These are phyloP conservation scores for Pachypanchax playfairii DNA, from an alignment of 2,113 vertebrate genomes.

Conservation along the genomic window DNA sequence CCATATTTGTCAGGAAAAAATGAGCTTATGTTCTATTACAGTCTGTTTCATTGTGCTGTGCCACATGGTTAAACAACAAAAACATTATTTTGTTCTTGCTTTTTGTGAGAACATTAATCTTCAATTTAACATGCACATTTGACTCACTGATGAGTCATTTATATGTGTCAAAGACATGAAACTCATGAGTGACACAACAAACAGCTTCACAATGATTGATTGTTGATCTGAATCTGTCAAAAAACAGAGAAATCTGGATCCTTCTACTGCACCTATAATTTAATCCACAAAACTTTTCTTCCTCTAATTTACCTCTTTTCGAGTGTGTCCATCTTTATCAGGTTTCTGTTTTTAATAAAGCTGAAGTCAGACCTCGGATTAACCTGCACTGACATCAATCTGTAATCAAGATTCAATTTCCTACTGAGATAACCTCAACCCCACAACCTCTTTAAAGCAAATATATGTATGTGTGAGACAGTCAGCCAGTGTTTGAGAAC, in stretches of 20 bases:
- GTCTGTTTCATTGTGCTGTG: too few species aligned
- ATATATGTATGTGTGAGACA: conserved; percentile 2
- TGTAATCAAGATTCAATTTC: conserved; percentile 67
- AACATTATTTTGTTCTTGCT: not conserved
- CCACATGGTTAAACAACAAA: not conserved
- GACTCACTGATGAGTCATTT: conserved; percentile 30
- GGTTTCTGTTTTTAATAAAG: conserved; percentile 38
- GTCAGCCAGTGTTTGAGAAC: conserved; percentile 29
- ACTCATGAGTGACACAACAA: not conserved
- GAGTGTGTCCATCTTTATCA: not conserved
- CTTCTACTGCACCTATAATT: not conserved
- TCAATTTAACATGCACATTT: not conserved
- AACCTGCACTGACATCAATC: conserved; percentile 57
- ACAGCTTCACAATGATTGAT: not conserved
- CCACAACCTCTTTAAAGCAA: not conserved
- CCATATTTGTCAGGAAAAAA: too few species aligned
- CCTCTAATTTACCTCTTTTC: not conserved
- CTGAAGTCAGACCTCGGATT: conserved; percentile 33
- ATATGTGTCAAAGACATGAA: conserved; percentile 17
- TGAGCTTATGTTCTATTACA: too few species aligned
- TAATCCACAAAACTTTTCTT: not conserved
- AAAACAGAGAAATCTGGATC: not conserved
- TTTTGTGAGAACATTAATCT: not conserved
- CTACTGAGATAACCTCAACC: conserved; percentile 53
- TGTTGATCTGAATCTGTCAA: not conserved